Evolutionary conservation across 2,797 vertebrate genomes (phyloP), one percentile per base, ranked within the genome.

Genomic region (Pseudomugil tenellus): DNA sequence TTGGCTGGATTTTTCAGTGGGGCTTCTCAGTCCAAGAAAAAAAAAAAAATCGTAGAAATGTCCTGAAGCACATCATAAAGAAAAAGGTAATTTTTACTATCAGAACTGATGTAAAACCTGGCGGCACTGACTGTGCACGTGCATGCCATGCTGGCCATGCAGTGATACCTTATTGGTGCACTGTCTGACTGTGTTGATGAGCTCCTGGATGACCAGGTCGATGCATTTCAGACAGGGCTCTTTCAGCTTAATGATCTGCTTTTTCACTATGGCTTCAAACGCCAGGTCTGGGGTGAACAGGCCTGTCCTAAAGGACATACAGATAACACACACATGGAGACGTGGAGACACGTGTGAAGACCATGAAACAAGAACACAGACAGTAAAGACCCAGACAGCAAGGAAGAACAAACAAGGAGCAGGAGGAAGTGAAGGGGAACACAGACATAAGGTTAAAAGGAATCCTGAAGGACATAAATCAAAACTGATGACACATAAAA

Each of bases 171-270:
- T 98, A 90, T 92, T 94, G 93, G 95, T 96, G 93, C 97, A 98
- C 94, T 98, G 97, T 89, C 96, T 96, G 93, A 99, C 93, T 84
- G 97, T 99, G 94, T 95, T 98, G 93, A 98, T 97, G 90, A 99
- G 93, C 92, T 98, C 97, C 93, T 98, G 96, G 93, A 98, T 98
- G 91, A 99, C 97, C 94, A 99, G 91, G 92, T 99, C 97, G 92
- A 98, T 96, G 85, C 97, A 98, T 89, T 98, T 99, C 90, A 99
- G 94, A 92, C 97, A 99, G 58, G 97, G 97, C 72, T 97, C 96
- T 95, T 98, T 99, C 95, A 99, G 95, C 96, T 99, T 98, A 93
- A 99, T 93, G 93, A 99, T 95, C 94, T 99, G 97, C 95, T 97
- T 99, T 95, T 99, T 99, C 89, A 99, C 97, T 76, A 99, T 98